Conservation (phyloP, 2,888 invertebrate species). For the Meta bourneti region DNA sequence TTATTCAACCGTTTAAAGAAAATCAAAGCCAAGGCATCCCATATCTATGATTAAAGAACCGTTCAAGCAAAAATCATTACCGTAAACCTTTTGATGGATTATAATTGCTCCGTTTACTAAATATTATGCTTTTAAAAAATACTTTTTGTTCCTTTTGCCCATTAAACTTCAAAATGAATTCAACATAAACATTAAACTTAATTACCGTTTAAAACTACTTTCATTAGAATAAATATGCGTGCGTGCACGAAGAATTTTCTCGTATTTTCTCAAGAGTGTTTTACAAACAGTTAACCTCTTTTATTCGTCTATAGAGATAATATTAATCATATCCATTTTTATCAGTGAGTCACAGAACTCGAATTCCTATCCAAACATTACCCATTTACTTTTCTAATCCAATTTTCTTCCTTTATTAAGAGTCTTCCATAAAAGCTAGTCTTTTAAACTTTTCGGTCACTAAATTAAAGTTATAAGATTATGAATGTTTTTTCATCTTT, state of each 20-base stretch:
- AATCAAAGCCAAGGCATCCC: neutral
- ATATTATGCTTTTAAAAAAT: neutral
- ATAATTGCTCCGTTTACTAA: constrained; percentile 5
- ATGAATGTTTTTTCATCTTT: neutral
- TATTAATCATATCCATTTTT: neutral
- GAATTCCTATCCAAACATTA: neutral
- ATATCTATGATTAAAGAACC: constrained; percentile 8
- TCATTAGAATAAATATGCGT: neutral
- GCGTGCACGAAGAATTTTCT: neutral
- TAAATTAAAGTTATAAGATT: neutral
- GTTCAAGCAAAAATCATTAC: constrained; percentile 26
- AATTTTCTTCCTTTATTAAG: neutral
- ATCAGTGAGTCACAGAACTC: neutral
- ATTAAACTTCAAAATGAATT: neutral
- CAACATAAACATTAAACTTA: neutral
- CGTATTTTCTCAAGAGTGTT: neutral
- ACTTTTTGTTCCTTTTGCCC: neutral
- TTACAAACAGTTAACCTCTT: neutral
- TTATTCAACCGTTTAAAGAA: neutral
- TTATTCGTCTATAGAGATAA: neutral
- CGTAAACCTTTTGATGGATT: constrained; percentile 22
- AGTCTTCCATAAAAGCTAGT: neutral
- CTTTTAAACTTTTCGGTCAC: neutral
- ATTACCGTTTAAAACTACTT: neutral
- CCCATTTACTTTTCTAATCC: neutral